Evolutionary conservation across 2,888 invertebrate species (phyloP).

Genomic region (Campoletis raptor): DNA sequence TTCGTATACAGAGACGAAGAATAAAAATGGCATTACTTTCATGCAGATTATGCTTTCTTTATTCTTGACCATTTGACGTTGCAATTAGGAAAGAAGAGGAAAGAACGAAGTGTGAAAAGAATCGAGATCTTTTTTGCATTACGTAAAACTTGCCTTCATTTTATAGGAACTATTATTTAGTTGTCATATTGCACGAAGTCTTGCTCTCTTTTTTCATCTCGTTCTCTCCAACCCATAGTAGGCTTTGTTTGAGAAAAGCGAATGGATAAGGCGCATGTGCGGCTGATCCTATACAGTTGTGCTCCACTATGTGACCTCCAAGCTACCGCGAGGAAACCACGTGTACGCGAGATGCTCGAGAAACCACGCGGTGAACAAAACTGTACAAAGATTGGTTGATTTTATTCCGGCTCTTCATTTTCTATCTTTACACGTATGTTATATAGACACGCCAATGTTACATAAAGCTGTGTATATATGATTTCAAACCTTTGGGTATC

Average conservation of each 20-base stretch:
- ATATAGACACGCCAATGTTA: not conserved
- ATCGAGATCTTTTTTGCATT: not conserved
- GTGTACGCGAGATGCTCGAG: conserved; percentile 72
- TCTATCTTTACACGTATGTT: not conserved
- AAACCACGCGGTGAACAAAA: conserved; percentile 52
- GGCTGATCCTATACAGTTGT: conserved; percentile 37
- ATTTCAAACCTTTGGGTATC: not conserved
- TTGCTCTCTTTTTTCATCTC: not conserved
- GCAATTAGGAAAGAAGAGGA: not conserved
- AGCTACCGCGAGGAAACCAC: conserved; percentile 68
- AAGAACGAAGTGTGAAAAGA: not conserved
- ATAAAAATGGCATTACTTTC: not conserved
- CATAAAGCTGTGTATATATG: not conserved
- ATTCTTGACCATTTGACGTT: not conserved
- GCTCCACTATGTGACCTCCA: conserved; percentile 71
- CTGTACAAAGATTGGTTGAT: conserved; percentile 44
- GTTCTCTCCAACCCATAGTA: not conserved
- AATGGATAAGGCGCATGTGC: conserved; percentile 47
- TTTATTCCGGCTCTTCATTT: conserved; percentile 28
- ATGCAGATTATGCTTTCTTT: not conserved
- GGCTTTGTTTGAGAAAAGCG: not conserved
- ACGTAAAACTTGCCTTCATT: not conserved
- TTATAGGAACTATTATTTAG: not conserved
- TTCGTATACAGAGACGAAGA: too few relatives aligned
- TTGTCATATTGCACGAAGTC: not conserved